Base-by-base conservation (phyloP, 30 jellyfish, hydroid and myxozoan species). In the Hydractinia symbiolongicarpus region DNA sequence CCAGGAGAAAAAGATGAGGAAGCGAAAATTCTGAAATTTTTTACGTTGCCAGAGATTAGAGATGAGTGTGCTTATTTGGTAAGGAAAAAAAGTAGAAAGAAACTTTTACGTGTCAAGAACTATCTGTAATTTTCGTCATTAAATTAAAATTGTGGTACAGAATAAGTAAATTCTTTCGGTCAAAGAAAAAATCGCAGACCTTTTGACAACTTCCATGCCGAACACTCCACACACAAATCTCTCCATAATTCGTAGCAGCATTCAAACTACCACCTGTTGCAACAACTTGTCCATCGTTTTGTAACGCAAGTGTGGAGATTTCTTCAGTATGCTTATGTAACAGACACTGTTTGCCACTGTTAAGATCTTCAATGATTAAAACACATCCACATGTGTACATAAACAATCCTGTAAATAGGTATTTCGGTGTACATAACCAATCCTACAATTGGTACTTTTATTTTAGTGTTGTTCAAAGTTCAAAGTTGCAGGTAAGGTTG, bases 161-260 rank as follows among this genome's bases (percentile, higher is more conserved):
- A 30, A 30, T 30, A 30, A n/a, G n/a, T n/a, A n/a, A n/a, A n/a
- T n/a, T n/a, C n/a, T n/a, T n/a, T n/a, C n/a, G n/a, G n/a, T n/a
- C 44, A 30, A 30, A 30, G 44, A 30, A 30, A 30, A 30, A 30
- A 0, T 30, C 44, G 2, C 1, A 30, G 17, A 88, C 93, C 89
- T 88, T 88, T 7, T 89, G 89, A 40, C 93, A 88, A 15, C 82
- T 74, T 51, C 88, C 86, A 15, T 89, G 81, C 40, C 53, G 76
- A 14, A 90, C 86, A 66, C 86, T 91, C 98, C 98, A 91, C 5
- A 91, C 72, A 79, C 96, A 86, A 30, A 91, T 86, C 55, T 75
- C 84, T 17, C 88, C 79, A n/a, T 13, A 79, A 10, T 30, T 9
- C 4, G 89, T 55, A 13, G 84, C 54, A 14, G 84, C 90, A 71